Evolutionary conservation across 2,888 invertebrate species (phyloP).

Genomic region (Conchocele bisecta): DNA sequence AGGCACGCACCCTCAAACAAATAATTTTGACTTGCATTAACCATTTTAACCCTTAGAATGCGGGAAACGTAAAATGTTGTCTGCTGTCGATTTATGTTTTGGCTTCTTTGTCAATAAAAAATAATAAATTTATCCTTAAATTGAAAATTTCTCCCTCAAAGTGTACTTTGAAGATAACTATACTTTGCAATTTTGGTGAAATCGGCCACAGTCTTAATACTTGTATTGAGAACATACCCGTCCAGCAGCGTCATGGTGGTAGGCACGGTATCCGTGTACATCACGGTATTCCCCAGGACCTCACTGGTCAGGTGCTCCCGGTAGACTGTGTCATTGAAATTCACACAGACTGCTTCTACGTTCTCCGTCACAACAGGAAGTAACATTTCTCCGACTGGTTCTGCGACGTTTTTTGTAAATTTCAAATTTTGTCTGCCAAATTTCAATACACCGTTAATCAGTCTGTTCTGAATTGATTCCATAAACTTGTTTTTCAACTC

Average conservation of each 20-base stretch:
- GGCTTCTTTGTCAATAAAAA: too few species aligned
- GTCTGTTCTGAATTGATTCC: slow-evolving; percentile 54
- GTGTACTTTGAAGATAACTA: not conserved
- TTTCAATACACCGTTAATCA: slow-evolving; percentile 64
- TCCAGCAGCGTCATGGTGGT: slow-evolving; percentile 90
- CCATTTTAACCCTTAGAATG: too few species aligned
- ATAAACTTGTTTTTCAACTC: slow-evolving; percentile 39
- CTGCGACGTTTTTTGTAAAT: slow-evolving; percentile 51
- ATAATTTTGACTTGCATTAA: too few species aligned
- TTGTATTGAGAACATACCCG: too few species aligned
- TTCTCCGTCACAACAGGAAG: slow-evolving; percentile 64
- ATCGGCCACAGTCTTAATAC: too few species aligned
- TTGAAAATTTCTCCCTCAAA: not conserved
- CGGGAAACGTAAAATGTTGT: too few species aligned
- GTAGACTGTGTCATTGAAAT: slow-evolving; percentile 66
- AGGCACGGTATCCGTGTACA: slow-evolving; percentile 91
- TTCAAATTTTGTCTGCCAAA: slow-evolving; percentile 63
- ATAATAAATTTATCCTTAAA: too few species aligned
- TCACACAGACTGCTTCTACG: slow-evolving; percentile 34
- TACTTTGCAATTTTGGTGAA: too few species aligned
- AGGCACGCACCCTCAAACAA: not conserved
- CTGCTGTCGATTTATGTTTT: too few species aligned
- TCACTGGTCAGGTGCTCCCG: slow-evolving; percentile 86
- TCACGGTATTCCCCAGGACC: slow-evolving; percentile 90
- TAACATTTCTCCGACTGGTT: slow-evolving; percentile 32